phyloP scores from a whole-genome alignment of 2,888 invertebrate genomes.

The Parapristionchus giblindavisi region DNA sequence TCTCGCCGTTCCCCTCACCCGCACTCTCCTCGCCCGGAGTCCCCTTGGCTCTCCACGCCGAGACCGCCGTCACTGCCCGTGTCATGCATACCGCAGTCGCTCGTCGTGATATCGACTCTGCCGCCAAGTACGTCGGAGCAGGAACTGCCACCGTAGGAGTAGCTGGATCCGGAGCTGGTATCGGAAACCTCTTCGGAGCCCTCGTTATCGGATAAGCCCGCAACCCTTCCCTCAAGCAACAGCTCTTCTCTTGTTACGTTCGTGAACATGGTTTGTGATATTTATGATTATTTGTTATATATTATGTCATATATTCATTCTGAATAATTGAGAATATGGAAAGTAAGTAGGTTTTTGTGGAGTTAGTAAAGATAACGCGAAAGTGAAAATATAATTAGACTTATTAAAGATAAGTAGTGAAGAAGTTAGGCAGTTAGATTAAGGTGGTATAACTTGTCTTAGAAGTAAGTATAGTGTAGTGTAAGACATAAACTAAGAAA shows the following conservation, averaged over 20 bases:
- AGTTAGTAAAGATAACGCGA: too few relatives aligned
- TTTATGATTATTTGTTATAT: too few relatives aligned
- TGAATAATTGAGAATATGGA: too few relatives aligned
- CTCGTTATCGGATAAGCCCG: constrained; percentile 95
- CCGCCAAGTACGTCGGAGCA: constrained; percentile 99
- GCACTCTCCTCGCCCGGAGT: constrained; percentile 60
- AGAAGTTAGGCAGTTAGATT: too few relatives aligned
- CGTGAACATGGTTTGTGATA: too few relatives aligned
- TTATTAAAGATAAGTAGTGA: too few relatives aligned
- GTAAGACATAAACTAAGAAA: too few relatives aligned
- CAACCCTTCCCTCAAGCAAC: constrained; percentile 95
- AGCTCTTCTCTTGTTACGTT: constrained; percentile 97
- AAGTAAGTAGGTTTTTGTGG: too few relatives aligned
- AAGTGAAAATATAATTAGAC: too few relatives aligned
- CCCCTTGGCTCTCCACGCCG: constrained; percentile 57
- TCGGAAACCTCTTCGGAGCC: constrained; percentile 95
- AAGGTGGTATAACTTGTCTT: too few relatives aligned
- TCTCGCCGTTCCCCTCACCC: constrained; percentile 66
- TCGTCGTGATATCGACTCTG: constrained; percentile 96
- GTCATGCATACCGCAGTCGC: constrained; percentile 68
- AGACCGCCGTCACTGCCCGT: constrained; percentile 62
- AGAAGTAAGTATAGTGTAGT: too few relatives aligned
- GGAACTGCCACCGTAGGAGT: constrained; percentile 99
- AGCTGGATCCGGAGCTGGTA: constrained; percentile 88
- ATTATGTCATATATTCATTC: too few relatives aligned